Percentiles rank a stretch among this genome's conserved stretches.
Conservation (phyloP, 1,140 invertebrate species). For the Drosophila chauvacae region DNA sequence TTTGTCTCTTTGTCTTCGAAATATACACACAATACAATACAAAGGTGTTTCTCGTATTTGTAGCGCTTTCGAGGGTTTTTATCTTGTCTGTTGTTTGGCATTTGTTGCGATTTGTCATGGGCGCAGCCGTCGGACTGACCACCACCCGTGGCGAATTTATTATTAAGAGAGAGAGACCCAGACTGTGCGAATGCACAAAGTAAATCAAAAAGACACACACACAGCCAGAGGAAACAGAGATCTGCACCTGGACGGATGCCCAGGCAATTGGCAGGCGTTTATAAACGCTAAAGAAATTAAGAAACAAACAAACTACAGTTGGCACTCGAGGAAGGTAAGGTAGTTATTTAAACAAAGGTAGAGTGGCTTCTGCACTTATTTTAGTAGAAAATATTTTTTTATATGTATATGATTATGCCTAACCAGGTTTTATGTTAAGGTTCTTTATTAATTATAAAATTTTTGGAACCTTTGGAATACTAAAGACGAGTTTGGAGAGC, state of each 20-base stretch:
- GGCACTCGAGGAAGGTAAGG: not conserved
- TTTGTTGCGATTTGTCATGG: constrained; percentile 73
- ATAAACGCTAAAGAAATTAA: constrained; percentile 20
- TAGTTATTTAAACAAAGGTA: not conserved
- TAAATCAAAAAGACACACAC: constrained; percentile 20
- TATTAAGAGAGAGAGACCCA: constrained; percentile 48
- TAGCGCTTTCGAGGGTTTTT: constrained; percentile 50
- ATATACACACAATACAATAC: constrained; percentile 4
- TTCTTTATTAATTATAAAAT: not conserved
- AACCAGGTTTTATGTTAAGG: not conserved
- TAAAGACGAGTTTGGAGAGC: too few species aligned
- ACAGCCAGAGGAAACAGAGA: constrained; percentile 21
- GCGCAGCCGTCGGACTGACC: constrained; percentile 39
- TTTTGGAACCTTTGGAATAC: not conserved
- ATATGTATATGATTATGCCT: not conserved
- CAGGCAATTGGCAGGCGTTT: constrained; percentile 20
- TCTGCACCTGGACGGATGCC: constrained; percentile 60
- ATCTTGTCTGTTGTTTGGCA: constrained; percentile 64
- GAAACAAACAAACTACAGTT: constrained; percentile 20
- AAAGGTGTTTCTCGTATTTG: constrained; percentile 67
- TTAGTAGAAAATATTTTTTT: not conserved
- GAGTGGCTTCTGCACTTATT: not conserved
- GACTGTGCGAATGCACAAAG: constrained; percentile 44
- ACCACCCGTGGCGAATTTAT: constrained; percentile 69
- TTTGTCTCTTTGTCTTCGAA: constrained; percentile 24